Conservation (phyloP, 1,140 invertebrate genomes). For the Atta texana region DNA sequence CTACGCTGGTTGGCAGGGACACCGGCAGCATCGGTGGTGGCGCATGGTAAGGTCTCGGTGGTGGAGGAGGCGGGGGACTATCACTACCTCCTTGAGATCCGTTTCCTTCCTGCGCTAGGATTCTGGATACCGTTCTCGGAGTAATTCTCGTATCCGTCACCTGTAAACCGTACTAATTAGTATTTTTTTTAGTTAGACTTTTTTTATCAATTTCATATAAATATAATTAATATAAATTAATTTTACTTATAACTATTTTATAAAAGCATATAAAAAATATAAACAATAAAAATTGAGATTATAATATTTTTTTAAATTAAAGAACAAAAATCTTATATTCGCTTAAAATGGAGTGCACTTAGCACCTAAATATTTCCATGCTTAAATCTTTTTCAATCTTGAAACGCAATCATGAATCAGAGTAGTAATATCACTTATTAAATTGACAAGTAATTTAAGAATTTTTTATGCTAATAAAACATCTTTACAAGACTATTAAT, state of each 20-base stretch:
- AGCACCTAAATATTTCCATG: too few relatives aligned
- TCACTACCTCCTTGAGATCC: constrained; percentile 87
- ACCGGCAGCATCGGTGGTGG: constrained; percentile 94
- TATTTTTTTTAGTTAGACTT: constrained; percentile 57
- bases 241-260: neutral
- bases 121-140: constrained; percentile 94
- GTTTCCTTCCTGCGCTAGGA: constrained; percentile 93
- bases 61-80: constrained; percentile 89
- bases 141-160: constrained; percentile 98
- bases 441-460: too few relatives aligned
- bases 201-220: constrained; percentile 1
- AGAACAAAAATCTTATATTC: too few relatives aligned
- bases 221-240: constrained; percentile 10
- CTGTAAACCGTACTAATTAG: constrained; percentile 78
- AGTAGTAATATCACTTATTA: too few relatives aligned
- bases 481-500: too few relatives aligned
- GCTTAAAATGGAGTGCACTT: too few relatives aligned
- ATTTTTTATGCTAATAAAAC: too few relatives aligned
- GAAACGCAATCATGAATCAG: too few relatives aligned
- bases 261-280: neutral
- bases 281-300: constrained; percentile 12
- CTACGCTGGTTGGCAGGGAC: constrained; percentile 96
- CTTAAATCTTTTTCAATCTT: too few relatives aligned
- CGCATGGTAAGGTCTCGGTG: constrained; percentile 89
- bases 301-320: neutral